Conservation (phyloP, 2,888 invertebrate species). For the Tinea trinotella region DNA sequence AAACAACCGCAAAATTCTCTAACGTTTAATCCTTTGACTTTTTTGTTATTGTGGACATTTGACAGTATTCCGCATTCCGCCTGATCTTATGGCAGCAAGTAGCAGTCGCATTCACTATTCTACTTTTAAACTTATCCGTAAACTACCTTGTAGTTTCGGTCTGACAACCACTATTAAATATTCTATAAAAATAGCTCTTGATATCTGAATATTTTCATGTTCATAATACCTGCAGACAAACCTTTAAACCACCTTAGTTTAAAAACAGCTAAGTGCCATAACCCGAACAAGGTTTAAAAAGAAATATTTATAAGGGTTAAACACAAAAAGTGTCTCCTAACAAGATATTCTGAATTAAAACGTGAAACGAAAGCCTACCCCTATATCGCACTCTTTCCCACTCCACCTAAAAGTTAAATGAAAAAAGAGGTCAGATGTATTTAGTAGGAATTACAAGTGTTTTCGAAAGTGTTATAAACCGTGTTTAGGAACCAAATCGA, state of each 20-base stretch:
- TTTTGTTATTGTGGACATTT: no score
- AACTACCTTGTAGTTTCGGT: no score
- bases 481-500: no score
- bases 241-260: constrained; percentile 23
- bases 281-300: constrained; percentile 35
- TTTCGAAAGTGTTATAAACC: not conserved
- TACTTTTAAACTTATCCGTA: no score
- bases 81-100: no score
- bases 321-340: constrained; percentile 36
- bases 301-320: constrained; percentile 42
- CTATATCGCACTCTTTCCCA: not conserved
- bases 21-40: no score
- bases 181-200: no score
- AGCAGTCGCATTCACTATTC: no score
- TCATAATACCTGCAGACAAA: constrained; percentile 30
- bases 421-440: not conserved
- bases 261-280: constrained; percentile 35
- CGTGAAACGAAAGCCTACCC: not conserved
- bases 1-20: no score
- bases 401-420: constrained; percentile 30
- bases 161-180: no score
- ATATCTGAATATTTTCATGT: no score
- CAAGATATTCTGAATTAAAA: constrained; percentile 15
- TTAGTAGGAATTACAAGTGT: not conserved
- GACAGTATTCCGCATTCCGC: no score